Base-by-base conservation (phyloP, 2,888 invertebrate genomes). In the Ametastegia equiseti region DNA sequence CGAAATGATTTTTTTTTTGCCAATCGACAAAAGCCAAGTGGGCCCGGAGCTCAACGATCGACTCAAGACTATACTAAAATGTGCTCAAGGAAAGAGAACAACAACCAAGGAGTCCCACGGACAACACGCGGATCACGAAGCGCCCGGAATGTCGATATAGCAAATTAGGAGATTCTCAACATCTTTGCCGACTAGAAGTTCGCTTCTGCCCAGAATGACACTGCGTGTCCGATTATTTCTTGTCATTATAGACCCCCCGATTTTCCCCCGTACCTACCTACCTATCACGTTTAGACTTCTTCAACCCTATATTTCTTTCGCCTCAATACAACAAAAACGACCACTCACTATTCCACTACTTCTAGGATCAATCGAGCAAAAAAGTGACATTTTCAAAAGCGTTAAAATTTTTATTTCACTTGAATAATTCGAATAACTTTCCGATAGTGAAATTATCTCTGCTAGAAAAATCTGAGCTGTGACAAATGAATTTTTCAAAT, bases 151-250 rank as follows among this genome's bases (percentile, higher is more conserved):
- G 90, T 86, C 88, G 89, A 90, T 90, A 90, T 90, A 90, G 90
- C 90, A 90, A 90, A 90, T 90, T 90, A 90, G 90, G 88, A 89
- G 88, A 90, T 90, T 90, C 90, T 89, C 75, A 75, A 54, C 75
- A 75, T 75, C 75, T 54, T 36, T 75, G 75, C 75, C 54, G 75
- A 75, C 36, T 50, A 75, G 36, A 50, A 75, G 54, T 75, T 33
- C 19, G 36, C 36, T 36, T 23, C 36, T 75, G 19, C 39, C n/a
- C 5, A 75, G 33, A 19, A 54, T 75, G 75, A 75, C 54, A 23
- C 75, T 73, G 50, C 33, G 33, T 9, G 36, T 50, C 19, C 54
- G 15, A 9, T 75, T 13, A 11, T 75, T 54, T 71, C 27, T 47
- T 15, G 15, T 27, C 15, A 27, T 47, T 23, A 71, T n/a, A 39